Evolutionary conservation across 1,140 invertebrate genomes (phyloP).

Genomic region (Cylas formicarius): DNA sequence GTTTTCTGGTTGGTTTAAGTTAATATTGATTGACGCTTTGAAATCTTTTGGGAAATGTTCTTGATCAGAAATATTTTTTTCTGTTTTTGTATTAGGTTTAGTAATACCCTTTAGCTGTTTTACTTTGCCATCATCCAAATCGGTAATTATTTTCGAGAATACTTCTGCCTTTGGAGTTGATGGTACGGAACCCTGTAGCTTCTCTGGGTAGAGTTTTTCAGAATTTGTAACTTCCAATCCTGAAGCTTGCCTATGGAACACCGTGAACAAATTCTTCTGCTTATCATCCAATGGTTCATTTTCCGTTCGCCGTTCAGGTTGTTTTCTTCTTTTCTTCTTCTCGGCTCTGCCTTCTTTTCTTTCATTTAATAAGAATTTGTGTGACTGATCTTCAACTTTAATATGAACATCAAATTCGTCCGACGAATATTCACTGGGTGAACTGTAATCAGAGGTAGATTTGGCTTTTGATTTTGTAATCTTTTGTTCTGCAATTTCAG

Average conservation of each 20-base stretch:
- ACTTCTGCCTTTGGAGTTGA: constrained; percentile 14
- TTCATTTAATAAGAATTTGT: no score
- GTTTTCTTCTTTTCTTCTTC: constrained; percentile 21
- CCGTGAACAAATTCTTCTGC: constrained; percentile 28
- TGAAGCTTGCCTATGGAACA: constrained; percentile 27
- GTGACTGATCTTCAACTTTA: constrained; percentile 29
- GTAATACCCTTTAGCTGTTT: constrained; percentile 18
- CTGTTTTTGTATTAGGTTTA: not conserved
- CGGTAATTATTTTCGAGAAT: constrained; percentile 31
- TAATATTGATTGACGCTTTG: constrained; percentile 10
- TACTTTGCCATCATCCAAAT: constrained; percentile 31
- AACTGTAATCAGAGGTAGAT: no score
- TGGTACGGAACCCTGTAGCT: not conserved
- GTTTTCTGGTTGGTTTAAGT: constrained; percentile 6
- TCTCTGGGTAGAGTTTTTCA: not conserved
- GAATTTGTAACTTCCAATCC: constrained; percentile 9
- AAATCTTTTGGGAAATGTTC: constrained; percentile 6
- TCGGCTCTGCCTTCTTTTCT: constrained; percentile 14
- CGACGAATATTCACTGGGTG: constrained; percentile 22
- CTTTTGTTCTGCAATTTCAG: constrained; percentile 3
- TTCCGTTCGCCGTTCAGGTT: constrained; percentile 22
- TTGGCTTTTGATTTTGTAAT: no score
- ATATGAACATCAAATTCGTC: constrained; percentile 30
- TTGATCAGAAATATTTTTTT: constrained; percentile 11
- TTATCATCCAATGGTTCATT: constrained; percentile 11